phyloP scores from a whole-genome alignment of 2,797 vertebrate genomes.

The Falco concolor region DNA sequence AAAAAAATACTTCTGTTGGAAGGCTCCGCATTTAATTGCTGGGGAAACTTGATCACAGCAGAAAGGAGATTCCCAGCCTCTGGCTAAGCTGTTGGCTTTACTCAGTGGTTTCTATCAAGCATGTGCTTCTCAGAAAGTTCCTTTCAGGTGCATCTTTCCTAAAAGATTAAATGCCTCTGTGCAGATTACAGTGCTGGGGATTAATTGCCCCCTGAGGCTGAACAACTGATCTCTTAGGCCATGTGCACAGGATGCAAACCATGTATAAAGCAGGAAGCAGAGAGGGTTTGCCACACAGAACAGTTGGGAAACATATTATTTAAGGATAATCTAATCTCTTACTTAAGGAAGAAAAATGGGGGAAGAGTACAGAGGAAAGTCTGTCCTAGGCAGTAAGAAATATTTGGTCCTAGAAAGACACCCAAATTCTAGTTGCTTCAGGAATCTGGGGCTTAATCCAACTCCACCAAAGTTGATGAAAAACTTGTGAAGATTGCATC shows the following conservation, averaged over 20 bases:
- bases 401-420: background rate
- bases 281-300: background rate
- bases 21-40: conserved; percentile 35
- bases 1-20: conserved; percentile 16
- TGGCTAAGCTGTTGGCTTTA: conserved; percentile 49
- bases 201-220: conserved; percentile 54
- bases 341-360: background rate
- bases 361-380: background rate
- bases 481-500: background rate
- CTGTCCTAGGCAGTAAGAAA: background rate
- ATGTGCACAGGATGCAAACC: conserved; percentile 16
- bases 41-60: conserved; percentile 40
- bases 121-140: conserved; percentile 23
- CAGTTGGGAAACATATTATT: conserved; percentile 18
- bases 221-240: conserved; percentile 15
- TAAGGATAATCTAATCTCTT: background rate
- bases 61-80: conserved; percentile 38
- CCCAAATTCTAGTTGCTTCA: background rate
- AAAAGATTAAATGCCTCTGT: conserved; percentile 58
- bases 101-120: conserved; percentile 17
- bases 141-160: conserved; percentile 59
- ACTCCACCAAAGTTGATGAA: background rate
- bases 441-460: conserved; percentile 10
- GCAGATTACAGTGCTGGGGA: conserved; percentile 42
- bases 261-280: background rate